Percentiles rank a stretch among this genome's conserved stretches.
Evolutionary conservation across 2,888 invertebrate genomes (phyloP).

Genomic region (Toxonevra muliebris): DNA sequence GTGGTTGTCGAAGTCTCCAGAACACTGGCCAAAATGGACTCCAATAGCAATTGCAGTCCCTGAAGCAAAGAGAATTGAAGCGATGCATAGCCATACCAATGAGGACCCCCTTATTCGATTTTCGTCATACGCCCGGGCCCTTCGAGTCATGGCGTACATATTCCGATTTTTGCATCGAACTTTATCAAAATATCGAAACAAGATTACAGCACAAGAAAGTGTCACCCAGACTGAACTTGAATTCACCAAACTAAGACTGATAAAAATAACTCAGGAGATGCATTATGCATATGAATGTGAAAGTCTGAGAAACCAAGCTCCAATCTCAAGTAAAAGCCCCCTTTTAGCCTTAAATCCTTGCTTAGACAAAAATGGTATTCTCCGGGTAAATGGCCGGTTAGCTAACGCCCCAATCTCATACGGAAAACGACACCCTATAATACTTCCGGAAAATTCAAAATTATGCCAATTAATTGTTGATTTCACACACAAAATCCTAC

Average conservation of each 20-base stretch:
- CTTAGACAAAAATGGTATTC: slow-evolving; percentile 12
- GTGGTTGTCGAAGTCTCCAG: slow-evolving; percentile 15
- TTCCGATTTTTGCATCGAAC: too few species aligned
- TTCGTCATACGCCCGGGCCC: slow-evolving; percentile 15
- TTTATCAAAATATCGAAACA: too few species aligned
- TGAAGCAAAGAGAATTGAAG: too few species aligned
- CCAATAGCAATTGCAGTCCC: too few species aligned
- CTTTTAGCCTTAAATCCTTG: slow-evolving; percentile 24
- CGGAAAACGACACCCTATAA: slow-evolving; percentile 26
- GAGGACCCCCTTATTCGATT: slow-evolving; percentile 22
- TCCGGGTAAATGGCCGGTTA: slow-evolving; percentile 28
- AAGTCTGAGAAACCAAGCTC: background rate
- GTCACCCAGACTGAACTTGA: background rate
- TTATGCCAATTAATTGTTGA: slow-evolving; percentile 19
- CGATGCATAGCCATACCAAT: too few species aligned
- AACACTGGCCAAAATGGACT: slow-evolving; percentile 29
- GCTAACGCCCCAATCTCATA: slow-evolving; percentile 6
- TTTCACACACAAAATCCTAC: slow-evolving; percentile 23
- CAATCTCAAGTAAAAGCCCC: background rate
- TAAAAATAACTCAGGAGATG: background rate
- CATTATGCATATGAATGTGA: slow-evolving; percentile 11
- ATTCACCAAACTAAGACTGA: background rate
- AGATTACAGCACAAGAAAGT: background rate
- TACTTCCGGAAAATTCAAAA: slow-evolving; percentile 19
- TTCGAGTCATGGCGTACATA: slow-evolving; percentile 18